Conservation (phyloP, 2,113 vertebrate species). For the Sinocyclocheilus rhinocerous region DNA sequence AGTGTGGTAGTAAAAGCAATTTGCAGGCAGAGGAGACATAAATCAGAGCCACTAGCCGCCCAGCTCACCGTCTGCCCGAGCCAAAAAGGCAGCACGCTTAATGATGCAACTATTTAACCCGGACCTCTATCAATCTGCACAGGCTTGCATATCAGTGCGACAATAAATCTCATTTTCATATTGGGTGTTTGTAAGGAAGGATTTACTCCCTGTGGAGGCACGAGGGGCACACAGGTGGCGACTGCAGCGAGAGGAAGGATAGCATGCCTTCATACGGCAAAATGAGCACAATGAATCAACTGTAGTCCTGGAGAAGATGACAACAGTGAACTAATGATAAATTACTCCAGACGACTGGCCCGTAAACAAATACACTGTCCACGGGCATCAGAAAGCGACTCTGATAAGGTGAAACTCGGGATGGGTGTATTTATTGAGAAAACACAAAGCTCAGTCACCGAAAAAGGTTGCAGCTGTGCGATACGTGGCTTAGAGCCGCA, state of each 20-base stretch:
- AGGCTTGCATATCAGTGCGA: slow-evolving; percentile 49
- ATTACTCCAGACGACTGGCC: slow-evolving; percentile 24
- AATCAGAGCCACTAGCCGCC: slow-evolving; percentile 51
- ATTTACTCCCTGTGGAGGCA: slow-evolving; percentile 39
- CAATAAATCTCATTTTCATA: slow-evolving; percentile 63
- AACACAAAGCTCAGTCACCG: slow-evolving; percentile 2
- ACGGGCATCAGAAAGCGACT: neutral
- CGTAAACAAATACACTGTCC: slow-evolving; percentile 24
- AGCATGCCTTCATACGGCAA: slow-evolving; percentile 39
- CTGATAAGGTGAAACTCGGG: neutral
- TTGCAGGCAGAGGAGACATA: slow-evolving; percentile 59
- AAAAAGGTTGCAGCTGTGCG: neutral
- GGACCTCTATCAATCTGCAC: slow-evolving; percentile 56
- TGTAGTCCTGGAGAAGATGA: slow-evolving; percentile 37
- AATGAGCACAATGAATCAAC: slow-evolving; percentile 59
- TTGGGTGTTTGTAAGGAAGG: slow-evolving; percentile 50
- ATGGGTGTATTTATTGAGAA: slow-evolving; percentile 22
- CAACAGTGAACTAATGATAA: slow-evolving; percentile 54
- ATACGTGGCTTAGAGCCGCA: neutral
- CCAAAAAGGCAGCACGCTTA: slow-evolving; percentile 43
- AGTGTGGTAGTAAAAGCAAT: slow-evolving; percentile 63
- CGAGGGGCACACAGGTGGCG: slow-evolving; percentile 53
- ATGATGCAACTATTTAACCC: slow-evolving; percentile 57
- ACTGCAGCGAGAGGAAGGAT: slow-evolving; percentile 34
- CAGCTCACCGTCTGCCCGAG: neutral